Evolutionary conservation across 2,888 invertebrate genomes (phyloP).

Genomic region (Acrobasis suavella): DNA sequence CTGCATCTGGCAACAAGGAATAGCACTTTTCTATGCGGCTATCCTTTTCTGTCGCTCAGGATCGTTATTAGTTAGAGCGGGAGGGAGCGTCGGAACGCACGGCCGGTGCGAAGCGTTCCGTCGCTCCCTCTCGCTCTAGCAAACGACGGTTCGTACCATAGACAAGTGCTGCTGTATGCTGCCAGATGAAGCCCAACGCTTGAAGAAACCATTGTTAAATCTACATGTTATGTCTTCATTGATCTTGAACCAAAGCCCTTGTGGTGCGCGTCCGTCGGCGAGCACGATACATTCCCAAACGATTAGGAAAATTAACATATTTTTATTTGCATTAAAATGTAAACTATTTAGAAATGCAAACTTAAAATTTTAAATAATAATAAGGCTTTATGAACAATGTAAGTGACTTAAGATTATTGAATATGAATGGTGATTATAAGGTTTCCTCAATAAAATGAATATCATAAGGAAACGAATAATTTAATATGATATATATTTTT

Average conservation of each 20-base stretch:
- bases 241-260: conserved; percentile 16
- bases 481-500: not conserved
- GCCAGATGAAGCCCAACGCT: no score
- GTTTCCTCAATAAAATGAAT: not conserved
- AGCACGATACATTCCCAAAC: conserved; percentile 29
- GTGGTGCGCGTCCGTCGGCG: not conserved
- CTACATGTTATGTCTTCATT: conserved; percentile 9
- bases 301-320: conserved; percentile 24
- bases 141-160: no score
- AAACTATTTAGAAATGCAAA: conserved; percentile 22
- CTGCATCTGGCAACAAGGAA: no score
- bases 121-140: no score
- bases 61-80: no score
- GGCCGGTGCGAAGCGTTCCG: no score
- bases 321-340: conserved; percentile 26
- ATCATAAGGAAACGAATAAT: not conserved
- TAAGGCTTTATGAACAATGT: conserved; percentile 1
- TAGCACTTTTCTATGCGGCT: no score
- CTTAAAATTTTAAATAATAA: conserved; percentile 22
- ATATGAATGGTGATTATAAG: not conserved
- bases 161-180: no score
- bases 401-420: not conserved
- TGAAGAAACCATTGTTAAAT: conserved; percentile 1
- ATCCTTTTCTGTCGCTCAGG: no score
- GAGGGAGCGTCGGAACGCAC: no score